Conservation (phyloP, 2,888 invertebrate genomes). For the Dyspetes luteomarginatus region DNA sequence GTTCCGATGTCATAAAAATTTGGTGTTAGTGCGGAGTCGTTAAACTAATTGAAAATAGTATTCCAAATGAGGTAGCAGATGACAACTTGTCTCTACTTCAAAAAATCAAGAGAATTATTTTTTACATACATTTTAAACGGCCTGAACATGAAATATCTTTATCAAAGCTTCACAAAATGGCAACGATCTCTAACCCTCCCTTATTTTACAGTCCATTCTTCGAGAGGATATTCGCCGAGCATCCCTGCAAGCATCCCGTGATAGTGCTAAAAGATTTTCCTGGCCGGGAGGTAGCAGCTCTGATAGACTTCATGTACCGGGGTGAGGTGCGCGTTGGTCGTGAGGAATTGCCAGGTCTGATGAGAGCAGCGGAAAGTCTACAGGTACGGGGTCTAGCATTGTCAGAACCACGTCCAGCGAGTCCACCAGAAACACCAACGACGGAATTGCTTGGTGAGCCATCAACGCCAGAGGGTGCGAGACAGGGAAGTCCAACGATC, state of each 20-base stretch:
- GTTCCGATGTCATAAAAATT: too few species aligned
- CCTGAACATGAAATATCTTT: too few species aligned
- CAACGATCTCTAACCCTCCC: not conserved
- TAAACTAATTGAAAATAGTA: too few species aligned
- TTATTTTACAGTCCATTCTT: conserved; percentile 91
- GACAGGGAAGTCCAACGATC: conserved; percentile 73
- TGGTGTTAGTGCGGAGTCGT: too few species aligned
- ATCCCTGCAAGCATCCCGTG: conserved; percentile 96
- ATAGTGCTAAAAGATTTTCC: conserved; percentile 95
- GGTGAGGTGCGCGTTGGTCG: conserved; percentile 95
- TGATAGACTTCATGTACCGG: conserved; percentile 97
- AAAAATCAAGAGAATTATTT: too few species aligned
- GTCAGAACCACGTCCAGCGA: conserved; percentile 84
- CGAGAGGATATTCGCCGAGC: conserved; percentile 94
- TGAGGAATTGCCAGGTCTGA: conserved; percentile 92
- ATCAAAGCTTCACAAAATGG: not conserved
- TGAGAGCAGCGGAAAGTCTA: conserved; percentile 94
- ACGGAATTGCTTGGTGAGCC: conserved; percentile 84
- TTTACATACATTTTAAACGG: too few species aligned
- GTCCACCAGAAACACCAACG: conserved; percentile 83
- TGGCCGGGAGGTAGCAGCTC: conserved; percentile 94
- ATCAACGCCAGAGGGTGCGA: conserved; percentile 84
- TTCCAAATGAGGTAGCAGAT: too few species aligned
- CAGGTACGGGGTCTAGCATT: conserved; percentile 92
- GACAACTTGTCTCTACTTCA: too few species aligned